Evolutionary conservation across 2,888 invertebrate species (phyloP).

Genomic region (Agapetus fuscipes): DNA sequence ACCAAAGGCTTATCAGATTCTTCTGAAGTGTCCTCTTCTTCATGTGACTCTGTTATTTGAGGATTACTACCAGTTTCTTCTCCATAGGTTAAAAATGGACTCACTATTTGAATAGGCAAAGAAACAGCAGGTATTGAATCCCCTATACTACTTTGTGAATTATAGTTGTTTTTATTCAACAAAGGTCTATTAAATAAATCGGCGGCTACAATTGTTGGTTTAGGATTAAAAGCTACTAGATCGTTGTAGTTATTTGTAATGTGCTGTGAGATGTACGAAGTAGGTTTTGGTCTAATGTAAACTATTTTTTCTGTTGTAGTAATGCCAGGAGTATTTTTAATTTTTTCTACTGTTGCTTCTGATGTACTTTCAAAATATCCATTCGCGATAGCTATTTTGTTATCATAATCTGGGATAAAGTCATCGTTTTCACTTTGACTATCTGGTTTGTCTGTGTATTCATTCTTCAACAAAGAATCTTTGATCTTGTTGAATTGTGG

Average conservation of each 20-base stretch:
- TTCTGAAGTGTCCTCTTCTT: neutral
- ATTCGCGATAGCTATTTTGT: neutral
- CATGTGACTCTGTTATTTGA: neutral
- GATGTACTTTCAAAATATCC: neutral
- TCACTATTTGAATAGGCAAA: neutral
- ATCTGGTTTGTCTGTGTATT: too few relatives aligned
- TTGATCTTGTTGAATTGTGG: conserved; percentile 37
- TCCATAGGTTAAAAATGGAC: too few relatives aligned
- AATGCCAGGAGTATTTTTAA: too few relatives aligned
- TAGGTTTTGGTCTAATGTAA: conserved; percentile 13
- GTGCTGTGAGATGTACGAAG: neutral
- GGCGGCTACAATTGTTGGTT: neutral
- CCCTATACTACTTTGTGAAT: neutral
- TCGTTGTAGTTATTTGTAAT: neutral
- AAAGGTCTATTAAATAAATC: conserved; percentile 11
- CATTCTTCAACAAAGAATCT: conserved; percentile 34
- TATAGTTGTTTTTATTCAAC: conserved; percentile 1
- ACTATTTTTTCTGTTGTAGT: conserved; percentile 20
- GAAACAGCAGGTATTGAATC: neutral
- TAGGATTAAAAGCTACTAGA: neutral
- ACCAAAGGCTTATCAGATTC: neutral
- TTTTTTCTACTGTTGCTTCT: too few relatives aligned
- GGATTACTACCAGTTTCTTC: too few relatives aligned
- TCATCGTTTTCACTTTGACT: neutral
- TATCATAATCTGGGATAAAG: neutral